Percentiles rank a stretch among this genome's conserved stretches.
Evolutionary conservation across 2,113 vertebrate genomes (phyloP).

Genomic region (cat (Felis catus)): DNA sequence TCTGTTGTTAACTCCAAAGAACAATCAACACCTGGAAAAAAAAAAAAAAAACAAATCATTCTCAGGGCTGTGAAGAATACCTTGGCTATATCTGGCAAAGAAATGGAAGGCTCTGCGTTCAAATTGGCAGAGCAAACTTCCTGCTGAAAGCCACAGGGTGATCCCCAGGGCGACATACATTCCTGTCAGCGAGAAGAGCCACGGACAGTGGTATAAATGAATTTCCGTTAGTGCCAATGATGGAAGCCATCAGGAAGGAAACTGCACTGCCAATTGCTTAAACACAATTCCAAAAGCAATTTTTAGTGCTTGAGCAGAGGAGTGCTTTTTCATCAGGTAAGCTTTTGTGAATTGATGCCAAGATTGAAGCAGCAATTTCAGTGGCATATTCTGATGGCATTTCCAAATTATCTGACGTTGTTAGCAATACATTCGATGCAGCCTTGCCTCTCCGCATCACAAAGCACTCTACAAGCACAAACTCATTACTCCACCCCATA

Average conservation of each 20-base stretch:
- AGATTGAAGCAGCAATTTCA: not conserved
- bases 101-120: not conserved
- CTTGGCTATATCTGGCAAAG: not conserved
- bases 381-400: not conserved
- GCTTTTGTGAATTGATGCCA: not conserved
- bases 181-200: not conserved
- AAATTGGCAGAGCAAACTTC: not conserved
- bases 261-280: not conserved
- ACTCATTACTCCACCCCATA: not conserved
- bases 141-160: not conserved
- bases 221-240: not conserved
- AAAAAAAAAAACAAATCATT: not conserved
- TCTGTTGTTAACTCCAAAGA: not conserved
- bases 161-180: not conserved
- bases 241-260: not conserved
- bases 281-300: not conserved
- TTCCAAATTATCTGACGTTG: not conserved
- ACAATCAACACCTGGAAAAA: not conserved
- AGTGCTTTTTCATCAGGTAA: not conserved
- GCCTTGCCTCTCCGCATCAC: not conserved
- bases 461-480: not conserved
- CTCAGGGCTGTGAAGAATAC: not conserved
- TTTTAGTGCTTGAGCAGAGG: not conserved
- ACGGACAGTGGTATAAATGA: not conserved
- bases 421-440: rapidly evolving